A percentile compares a stretch with the other conserved stretches of the same genome.
Evolutionary conservation across 2,797 vertebrate species (phyloP).

Genomic region (Tokudaia muenninki): DNA sequence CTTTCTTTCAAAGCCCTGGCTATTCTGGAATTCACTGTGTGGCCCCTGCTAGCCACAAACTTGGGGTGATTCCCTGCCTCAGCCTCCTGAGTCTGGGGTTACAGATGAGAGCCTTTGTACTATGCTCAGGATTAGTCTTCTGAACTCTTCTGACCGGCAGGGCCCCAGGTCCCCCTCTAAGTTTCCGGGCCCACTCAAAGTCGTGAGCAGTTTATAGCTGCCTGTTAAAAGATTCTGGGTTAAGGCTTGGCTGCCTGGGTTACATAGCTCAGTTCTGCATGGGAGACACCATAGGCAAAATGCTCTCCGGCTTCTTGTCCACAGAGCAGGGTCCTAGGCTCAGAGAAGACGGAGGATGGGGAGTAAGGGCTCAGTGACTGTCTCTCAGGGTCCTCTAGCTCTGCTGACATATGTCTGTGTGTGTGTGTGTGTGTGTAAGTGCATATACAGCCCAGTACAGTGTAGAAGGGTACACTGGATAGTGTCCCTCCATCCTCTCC

Average conservation of each 20-base stretch:
- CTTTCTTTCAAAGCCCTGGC: background rate
- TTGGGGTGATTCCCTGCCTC: background rate
- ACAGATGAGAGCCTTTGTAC: background rate
- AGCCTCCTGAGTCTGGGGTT: background rate
- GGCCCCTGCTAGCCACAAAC: background rate
- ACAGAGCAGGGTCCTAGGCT: background rate
- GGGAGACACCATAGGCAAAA: background rate
- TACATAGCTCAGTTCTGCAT: background rate
- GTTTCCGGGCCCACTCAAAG: background rate
- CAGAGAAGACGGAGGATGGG: background rate
- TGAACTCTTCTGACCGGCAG: background rate
- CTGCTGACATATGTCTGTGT: background rate
- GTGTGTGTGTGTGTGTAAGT: background rate
- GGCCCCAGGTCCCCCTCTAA: background rate
- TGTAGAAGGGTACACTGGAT: background rate
- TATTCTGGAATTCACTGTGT: background rate
- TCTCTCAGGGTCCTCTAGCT: rapidly evolving
- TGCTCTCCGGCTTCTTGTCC: background rate
- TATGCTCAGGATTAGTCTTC: background rate
- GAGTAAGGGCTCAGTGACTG: background rate
- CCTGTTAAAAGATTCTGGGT: background rate
- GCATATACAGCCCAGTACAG: background rate
- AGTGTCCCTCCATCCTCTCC: rapidly evolving
- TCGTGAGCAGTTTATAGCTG: background rate
- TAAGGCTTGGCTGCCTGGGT: too few species aligned